Evolutionary conservation across 2,797 vertebrate genomes (phyloP).

Genomic region (Myotis daubentonii): DNA sequence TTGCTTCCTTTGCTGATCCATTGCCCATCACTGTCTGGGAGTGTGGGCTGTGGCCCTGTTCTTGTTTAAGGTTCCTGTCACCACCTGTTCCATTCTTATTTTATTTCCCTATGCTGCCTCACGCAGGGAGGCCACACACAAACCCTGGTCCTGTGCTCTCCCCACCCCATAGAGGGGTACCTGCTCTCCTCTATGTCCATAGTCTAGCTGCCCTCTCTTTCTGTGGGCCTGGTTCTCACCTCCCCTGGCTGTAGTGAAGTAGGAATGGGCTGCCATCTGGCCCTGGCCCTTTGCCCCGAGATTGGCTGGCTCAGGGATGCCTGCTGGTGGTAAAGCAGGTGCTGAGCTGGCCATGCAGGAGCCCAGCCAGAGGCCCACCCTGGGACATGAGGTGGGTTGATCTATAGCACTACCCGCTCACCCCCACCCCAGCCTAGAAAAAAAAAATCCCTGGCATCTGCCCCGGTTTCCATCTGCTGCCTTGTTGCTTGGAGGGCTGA

Average conservation of each 20-base stretch:
- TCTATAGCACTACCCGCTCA: background rate
- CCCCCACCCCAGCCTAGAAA: slow-evolving; percentile 1
- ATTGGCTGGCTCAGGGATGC: background rate
- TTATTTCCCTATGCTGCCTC: too few species aligned
- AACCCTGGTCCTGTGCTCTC: background rate
- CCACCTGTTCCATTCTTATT: too few species aligned
- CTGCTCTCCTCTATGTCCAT: background rate
- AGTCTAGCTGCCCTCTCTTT: background rate
- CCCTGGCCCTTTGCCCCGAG: slow-evolving; percentile 23
- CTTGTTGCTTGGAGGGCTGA: slow-evolving; percentile 29
- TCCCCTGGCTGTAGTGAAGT: background rate
- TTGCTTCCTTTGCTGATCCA: slow-evolving; percentile 5
- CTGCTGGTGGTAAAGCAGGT: background rate
- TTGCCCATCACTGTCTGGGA: background rate
- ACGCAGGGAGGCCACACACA: background rate
- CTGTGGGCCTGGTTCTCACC: background rate
- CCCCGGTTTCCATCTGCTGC: slow-evolving; percentile 46
- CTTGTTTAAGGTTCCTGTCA: background rate
- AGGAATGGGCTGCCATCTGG: slow-evolving; percentile 52
- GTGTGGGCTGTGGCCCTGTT: background rate
- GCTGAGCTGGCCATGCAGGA: background rate
- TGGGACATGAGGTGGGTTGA: background rate
- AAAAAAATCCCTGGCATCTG: background rate
- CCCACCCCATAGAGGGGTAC: background rate
- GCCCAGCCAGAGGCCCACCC: background rate